Evolutionary conservation across 2,888 invertebrate species (phyloP), one percentile per base, ranked within the genome.

Genomic region (Eretmocerus hayati): DNA sequence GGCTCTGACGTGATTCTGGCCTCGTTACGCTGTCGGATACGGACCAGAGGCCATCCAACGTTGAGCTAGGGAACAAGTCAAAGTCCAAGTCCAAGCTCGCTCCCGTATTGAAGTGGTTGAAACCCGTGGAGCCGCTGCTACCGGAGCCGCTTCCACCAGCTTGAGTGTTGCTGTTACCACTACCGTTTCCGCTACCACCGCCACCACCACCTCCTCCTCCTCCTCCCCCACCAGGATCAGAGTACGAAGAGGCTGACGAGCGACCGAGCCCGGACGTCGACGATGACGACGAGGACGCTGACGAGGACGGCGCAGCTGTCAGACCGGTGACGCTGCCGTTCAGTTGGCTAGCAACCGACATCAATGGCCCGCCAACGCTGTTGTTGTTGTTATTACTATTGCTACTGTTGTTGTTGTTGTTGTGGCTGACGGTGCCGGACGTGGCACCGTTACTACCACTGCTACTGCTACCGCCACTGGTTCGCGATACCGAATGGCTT

Each of bases 311-410:
- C n/a, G n/a, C n/a, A 57, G 20, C 62, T 56, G 26, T 42, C 21
- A 56, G 56, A 44, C 8, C 33, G 61, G 63, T 67, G 62, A 69
- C 64, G 64, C 69, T 68, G 46, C 87, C 86, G 73, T 87, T 87
- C 57, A 83, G 78, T 54, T 85, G 77, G 57, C 79, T 81, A 19
- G 53, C 56, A 58, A 78, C 75, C 45, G 84, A 80, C 84, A 87
- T 84, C 56, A 85, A 72, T 19, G 86, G 86, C 8, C 85, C 85
- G 56, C 85, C 85, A 56, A 84, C 77, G 65, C 68, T 71, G 66
- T 69, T 71, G 64, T 69, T 68, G 65, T 67, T 69, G 56, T 67
- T 69, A 60, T 61, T 66, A 59, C 59, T 62, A 60, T 61, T 62
- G 62, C 61, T 65, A 64, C 61, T 66, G n/a, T n/a, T n/a, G n/a